These are phyloP conservation scores for Gymnorhina tibicen DNA, from an alignment of 2,113 vertebrate genomes.

Conservation along the genomic window DNA sequence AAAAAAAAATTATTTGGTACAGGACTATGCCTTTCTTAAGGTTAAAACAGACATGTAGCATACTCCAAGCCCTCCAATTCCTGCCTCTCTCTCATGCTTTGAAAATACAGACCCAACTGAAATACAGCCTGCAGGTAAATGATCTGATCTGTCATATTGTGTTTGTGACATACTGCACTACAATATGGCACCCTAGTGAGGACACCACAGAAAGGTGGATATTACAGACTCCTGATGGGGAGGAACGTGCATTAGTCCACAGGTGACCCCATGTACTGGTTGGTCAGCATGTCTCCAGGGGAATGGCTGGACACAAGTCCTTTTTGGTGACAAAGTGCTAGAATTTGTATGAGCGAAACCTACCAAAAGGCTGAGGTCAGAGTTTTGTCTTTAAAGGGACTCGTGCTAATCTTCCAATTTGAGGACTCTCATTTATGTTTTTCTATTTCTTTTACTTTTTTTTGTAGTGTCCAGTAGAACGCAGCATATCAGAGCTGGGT, in stretches of 20 bases:
- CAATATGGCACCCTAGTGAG: neutral
- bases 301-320: neutral
- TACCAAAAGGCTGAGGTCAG: neutral
- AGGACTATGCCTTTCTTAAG: neutral
- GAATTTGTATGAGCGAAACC: neutral
- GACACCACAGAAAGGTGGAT: neutral
- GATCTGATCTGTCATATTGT: neutral
- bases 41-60: neutral
- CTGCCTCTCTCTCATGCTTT: neutral
- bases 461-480: neutral
- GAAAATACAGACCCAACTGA: neutral
- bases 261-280: neutral
- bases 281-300: accelerated
- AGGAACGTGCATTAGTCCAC: neutral
- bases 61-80: too few species aligned
- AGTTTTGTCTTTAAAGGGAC: neutral
- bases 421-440: neutral
- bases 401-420: neutral
- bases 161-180: neutral
- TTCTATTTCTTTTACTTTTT: neutral
- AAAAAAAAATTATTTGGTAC: neutral
- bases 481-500: neutral
- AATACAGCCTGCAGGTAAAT: neutral
- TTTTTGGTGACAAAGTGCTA: neutral
- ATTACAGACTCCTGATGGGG: neutral